Base-by-base conservation (phyloP, 1,140 invertebrate species). In the Ditylenchus dipsaci region DNA sequence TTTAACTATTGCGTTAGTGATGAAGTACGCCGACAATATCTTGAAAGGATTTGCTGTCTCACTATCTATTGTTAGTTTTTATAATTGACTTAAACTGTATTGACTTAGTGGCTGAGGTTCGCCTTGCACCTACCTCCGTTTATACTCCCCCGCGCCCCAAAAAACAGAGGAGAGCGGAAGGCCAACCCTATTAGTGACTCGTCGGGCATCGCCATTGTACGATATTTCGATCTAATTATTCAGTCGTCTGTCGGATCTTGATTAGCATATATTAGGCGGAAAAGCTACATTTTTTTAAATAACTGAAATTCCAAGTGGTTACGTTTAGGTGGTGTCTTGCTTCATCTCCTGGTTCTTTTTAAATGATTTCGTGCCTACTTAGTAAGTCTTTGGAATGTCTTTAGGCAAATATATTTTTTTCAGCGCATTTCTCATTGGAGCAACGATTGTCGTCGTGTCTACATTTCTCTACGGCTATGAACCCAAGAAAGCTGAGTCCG, bases 391-490 rank as follows among this genome's bases (percentile, higher is more conserved):
- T 21, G 5, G 21, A 23, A 68, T 8, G 8, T 30, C n/a, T 64
- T 62, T 26, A 42, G 13, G 11, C 11, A n/a, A 19, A 42, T 27
- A 1, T 72, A 43, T n/a, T n/a, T n/a, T n/a, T 53, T 72, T 47
- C 11, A 62, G 78, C 57, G 49, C 75, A 13, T 81, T 81, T 66
- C 47, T 63, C 13, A 33, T 78, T 47, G 80, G 80, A 17, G 77
- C 81, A 17, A 57, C 75, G 13, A 59, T 82, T 19, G 80, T 82
- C 11, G 82, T 82, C 38, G 57, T 42, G 0, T 78, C 81, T 0
- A 83, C 77, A 8, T 83, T 82, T 67, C 65, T 82, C 5, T 82
- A 82, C 57, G 80, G 80, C 11, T 83, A 81, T 67, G 79, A 81
- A 68, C 80, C 79, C 19, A 69, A 75, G 57, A 61, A 38, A 38